Percentiles rank a stretch among this genome's conserved stretches.
phyloP scores from a whole-genome alignment of 64 coral and sea anemone species.

The Stichodactyla mertensii region DNA sequence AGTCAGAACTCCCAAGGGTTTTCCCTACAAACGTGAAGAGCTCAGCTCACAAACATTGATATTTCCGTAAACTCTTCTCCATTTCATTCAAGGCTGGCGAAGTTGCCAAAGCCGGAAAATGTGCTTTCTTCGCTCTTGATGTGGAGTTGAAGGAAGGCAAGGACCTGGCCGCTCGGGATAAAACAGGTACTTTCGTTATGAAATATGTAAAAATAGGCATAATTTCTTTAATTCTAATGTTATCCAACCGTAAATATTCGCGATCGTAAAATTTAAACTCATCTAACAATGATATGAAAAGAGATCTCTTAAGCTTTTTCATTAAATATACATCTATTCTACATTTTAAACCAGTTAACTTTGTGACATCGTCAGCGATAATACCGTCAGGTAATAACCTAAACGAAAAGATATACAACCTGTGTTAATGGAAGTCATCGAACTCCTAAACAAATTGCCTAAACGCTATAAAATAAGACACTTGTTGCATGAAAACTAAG shows the following conservation, averaged over 20 bases:
- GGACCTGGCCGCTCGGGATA: constrained; percentile 93
- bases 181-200: constrained; percentile 65
- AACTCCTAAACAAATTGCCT: neutral
- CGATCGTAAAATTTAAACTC: neutral
- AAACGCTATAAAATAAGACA: neutral
- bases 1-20: neutral
- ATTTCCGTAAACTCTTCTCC: too few relatives aligned
- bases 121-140: constrained; percentile 97
- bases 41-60: neutral
- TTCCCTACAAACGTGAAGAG: neutral
- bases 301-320: too few relatives aligned
- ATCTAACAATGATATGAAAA: neutral
- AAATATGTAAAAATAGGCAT: neutral
- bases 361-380: too few relatives aligned
- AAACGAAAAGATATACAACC: neutral
- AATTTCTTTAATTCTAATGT: neutral
- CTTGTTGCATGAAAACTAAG: neutral
- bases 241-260: neutral
- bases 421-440: neutral
- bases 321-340: too few relatives aligned
- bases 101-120: constrained; percentile 96
- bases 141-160: constrained; percentile 96
- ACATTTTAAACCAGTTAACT: too few relatives aligned
- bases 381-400: neutral
- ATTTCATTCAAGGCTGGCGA: constrained; percentile 70